Conservation (phyloP, 53 echinoderm and acorn worm species). For the Echinometra lucunter region DNA sequence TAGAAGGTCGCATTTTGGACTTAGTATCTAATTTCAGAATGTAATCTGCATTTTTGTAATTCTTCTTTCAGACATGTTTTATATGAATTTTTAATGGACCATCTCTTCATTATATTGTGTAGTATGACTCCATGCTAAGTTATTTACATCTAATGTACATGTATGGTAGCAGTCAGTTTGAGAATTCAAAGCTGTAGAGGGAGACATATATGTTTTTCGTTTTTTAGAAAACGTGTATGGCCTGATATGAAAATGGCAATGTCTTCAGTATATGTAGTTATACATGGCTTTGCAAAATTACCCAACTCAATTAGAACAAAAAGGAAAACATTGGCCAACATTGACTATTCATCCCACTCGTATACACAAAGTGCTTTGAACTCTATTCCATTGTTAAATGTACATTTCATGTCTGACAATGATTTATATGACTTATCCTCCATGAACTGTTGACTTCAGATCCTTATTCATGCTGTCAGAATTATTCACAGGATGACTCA, state of each 20-base stretch:
- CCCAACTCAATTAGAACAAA: not conserved
- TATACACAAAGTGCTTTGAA: not conserved
- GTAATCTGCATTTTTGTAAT: too few species aligned
- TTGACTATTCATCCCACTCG: not conserved
- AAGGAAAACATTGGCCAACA: not conserved
- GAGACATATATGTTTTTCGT: not conserved
- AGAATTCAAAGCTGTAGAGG: not conserved
- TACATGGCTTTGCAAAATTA: not conserved
- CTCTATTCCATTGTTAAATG: not conserved
- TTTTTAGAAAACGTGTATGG: not conserved
- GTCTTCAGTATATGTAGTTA: too few species aligned
- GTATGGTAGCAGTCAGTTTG: not conserved
- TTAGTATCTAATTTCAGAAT: too few species aligned
- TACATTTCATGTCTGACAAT: not conserved
- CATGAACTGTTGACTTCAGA: not conserved
- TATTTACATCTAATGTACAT: not conserved
- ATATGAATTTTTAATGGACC: too few species aligned
- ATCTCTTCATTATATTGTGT: not conserved
- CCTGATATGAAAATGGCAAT: not conserved
- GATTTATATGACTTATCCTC: not conserved
- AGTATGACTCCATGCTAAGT: not conserved
- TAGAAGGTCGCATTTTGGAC: too few species aligned
- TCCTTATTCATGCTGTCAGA: not conserved
- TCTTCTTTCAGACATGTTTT: too few species aligned
- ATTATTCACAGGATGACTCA: not conserved